Percentiles rank a stretch among this genome's conserved stretches.
phyloP scores from a whole-genome alignment of 2,888 invertebrate species.

The Rhimphoctona megacephalus region DNA sequence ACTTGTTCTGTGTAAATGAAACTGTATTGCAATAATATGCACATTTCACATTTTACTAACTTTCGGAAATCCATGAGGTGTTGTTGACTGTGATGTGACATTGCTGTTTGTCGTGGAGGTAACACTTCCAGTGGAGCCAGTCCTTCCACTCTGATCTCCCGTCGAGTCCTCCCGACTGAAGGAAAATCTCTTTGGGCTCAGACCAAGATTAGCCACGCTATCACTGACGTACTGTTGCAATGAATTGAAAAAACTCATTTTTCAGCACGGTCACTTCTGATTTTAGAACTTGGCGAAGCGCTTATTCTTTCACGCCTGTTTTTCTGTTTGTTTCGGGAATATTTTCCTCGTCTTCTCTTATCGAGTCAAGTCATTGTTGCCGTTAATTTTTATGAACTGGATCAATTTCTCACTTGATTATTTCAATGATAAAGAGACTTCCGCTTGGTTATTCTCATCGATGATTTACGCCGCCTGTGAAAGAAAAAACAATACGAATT shows the following conservation, averaged over 20 bases:
- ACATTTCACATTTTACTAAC: slow-evolving; percentile 67
- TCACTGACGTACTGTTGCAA: slow-evolving; percentile 94
- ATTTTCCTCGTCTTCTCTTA: slow-evolving; percentile 17
- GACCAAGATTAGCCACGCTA: slow-evolving; percentile 92
- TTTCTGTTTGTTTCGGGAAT: slow-evolving; percentile 6
- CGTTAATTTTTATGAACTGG: not conserved
- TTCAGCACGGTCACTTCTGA: slow-evolving; percentile 51
- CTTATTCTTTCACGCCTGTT: not conserved
- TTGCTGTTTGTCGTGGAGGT: slow-evolving; percentile 84
- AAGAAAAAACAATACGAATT: slow-evolving; percentile 13
- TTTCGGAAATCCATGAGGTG: slow-evolving; percentile 81
- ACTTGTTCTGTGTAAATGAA: not conserved
- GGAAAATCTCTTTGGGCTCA: slow-evolving; percentile 91
- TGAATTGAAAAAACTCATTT: slow-evolving; percentile 95
- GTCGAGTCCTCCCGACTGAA: slow-evolving; percentile 89
- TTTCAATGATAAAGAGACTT: slow-evolving; percentile 9
- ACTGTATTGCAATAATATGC: not conserved
- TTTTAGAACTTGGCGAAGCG: slow-evolving; percentile 5
- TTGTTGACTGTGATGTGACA: slow-evolving; percentile 73
- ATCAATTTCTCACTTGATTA: slow-evolving; percentile 18
- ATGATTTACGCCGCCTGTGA: slow-evolving; percentile 40
- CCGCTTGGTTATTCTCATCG: slow-evolving; percentile 58
- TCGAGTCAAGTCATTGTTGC: slow-evolving; percentile 51
- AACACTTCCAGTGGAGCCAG: slow-evolving; percentile 82
- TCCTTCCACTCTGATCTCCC: slow-evolving; percentile 76